Base-by-base conservation (phyloP, 2,888 invertebrate species). In the Eupithecia abbreviata region DNA sequence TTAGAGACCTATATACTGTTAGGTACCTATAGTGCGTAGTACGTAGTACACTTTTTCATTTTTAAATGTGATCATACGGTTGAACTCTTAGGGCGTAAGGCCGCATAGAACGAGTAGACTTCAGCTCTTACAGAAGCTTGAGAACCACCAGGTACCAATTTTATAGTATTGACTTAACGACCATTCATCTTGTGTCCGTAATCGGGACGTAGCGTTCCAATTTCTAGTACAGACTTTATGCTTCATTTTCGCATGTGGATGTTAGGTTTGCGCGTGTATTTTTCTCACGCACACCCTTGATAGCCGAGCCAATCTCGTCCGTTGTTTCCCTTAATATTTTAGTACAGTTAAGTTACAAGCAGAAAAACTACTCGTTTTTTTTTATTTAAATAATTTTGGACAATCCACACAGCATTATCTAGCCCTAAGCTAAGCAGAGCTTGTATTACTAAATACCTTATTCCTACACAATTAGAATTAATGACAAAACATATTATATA, bases 231-330 rank as follows among this genome's bases (percentile, higher is more conserved):
- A 30, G 30, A 30, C 30, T 30, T 30, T 30, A 30, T 1, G 30
- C 30, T 30, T 30, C 30, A 30, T 30, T 30, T 30, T 30, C 30
- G 30, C 30, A 43, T n/a, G n/a, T 9, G n/a, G 18, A 43, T 68
- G 42, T 15, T 42, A 66, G n/a, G 18, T 68, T 68, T 18, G 67
- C 45, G 67, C 45, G n/a, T 68, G 45, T 68, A 68, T 68, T 45
- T 68, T 45, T 45, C 45, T 68, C 67, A 68, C 43, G 67, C n/a
- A 68, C 67, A 67, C 67, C 43, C n/a, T 68, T 45, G 45, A 68
- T 45, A 45, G 67, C 51, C 2, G 43, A 71, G 71, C 41, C 49
- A 71, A 55, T 55, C 55, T 71, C 42, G 71, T 45, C 67, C 45
- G 45, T 68, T 68, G 45, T 68, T 68, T 68, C n/a, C 67, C 10